These are phyloP conservation scores for Drosophila pandora DNA, from an alignment of 1,140 invertebrate genomes.

Conservation along the genomic window DNA sequence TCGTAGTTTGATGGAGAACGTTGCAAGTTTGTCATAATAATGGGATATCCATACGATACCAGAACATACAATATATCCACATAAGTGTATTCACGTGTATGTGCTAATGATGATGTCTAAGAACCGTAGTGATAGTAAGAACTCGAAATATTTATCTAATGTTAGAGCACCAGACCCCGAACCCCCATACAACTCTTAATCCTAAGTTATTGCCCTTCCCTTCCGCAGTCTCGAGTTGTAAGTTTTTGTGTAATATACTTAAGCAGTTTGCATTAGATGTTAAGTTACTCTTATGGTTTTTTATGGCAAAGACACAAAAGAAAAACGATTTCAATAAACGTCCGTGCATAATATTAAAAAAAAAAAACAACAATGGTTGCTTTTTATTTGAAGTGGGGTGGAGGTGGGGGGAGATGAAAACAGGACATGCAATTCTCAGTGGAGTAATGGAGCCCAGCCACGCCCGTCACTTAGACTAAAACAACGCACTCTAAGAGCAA, in stretches of 20 bases:
- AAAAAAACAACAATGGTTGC: constrained; percentile 54
- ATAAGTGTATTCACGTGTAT: constrained; percentile 67
- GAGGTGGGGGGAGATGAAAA: constrained; percentile 10
- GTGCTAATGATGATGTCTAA: constrained; percentile 57
- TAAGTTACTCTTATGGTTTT: constrained; percentile 66
- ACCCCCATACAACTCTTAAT: constrained; percentile 1
- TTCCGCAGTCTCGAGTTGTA: constrained; percentile 43
- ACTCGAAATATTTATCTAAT: constrained; percentile 69
- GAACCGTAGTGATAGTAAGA: constrained; percentile 66
- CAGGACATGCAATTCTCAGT: constrained; percentile 4
- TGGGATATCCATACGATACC: constrained; percentile 36
- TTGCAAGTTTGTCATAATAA: constrained; percentile 49
- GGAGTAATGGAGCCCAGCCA: constrained; percentile 51
- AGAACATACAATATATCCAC: constrained; percentile 46
- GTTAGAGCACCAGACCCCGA: constrained; percentile 60
- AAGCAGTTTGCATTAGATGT: constrained; percentile 70
- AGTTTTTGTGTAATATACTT: constrained; percentile 74
- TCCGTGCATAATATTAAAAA: constrained; percentile 79
- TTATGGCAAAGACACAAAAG: constrained; percentile 50
- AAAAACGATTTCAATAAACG: constrained; percentile 78
- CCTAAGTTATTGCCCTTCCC: constrained; percentile 27
- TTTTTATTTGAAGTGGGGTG: constrained; percentile 42
- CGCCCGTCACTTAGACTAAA: constrained; percentile 74
- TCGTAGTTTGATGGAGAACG: constrained; percentile 33
- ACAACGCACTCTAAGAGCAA: constrained; percentile 78